Evolutionary conservation across 2,113 vertebrate genomes (phyloP).

Genomic region (Peromyscus maniculatus): DNA sequence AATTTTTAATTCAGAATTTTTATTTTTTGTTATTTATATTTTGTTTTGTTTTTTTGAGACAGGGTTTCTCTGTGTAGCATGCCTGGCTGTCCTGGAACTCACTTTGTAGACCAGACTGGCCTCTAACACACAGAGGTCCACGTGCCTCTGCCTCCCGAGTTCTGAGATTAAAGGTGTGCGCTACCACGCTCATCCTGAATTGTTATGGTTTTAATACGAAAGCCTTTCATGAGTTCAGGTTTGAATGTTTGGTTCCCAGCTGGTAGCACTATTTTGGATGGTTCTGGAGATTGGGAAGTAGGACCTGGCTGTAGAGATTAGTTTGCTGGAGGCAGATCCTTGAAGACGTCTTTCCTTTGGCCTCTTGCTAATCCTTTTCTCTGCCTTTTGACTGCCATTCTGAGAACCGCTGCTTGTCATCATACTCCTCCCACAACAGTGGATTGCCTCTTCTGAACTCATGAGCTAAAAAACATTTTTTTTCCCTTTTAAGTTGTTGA

Average conservation of each 20-base stretch:
- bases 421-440: not conserved
- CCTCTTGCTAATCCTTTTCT: not conserved
- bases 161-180: not conserved
- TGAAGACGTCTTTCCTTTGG: not conserved
- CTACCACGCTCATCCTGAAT: not conserved
- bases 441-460: not conserved
- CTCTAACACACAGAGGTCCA: not conserved
- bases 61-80: not conserved
- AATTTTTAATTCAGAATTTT: not conserved
- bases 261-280: not conserved
- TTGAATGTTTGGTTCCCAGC: not conserved
- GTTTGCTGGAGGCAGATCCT: not conserved
- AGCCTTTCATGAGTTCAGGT: not conserved
- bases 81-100: not conserved
- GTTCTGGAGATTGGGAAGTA: not conserved
- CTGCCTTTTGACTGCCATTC: not conserved
- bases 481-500: not conserved
- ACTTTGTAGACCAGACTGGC: not conserved
- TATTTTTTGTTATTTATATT: not conserved
- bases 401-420: not conserved
- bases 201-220: not conserved
- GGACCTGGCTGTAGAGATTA: not conserved
- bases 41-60: not conserved
- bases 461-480: not conserved
- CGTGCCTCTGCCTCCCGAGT: not conserved